Base-by-base conservation (phyloP, 2,113 vertebrate genomes). In the Xyrauchen texanus region DNA sequence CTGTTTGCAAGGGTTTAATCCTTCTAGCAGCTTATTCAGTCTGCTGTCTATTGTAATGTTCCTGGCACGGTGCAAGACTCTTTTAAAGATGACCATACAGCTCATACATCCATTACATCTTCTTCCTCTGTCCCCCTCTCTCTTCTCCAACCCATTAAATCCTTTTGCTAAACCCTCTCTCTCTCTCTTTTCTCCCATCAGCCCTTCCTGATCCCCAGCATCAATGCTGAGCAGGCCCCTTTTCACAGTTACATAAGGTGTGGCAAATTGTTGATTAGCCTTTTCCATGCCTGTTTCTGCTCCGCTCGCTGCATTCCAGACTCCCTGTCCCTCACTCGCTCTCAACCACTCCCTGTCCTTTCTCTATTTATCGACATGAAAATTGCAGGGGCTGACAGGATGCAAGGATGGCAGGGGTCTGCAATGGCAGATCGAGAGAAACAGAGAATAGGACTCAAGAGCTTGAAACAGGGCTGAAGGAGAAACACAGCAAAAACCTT, bases 241-340 rank as follows among this genome's bases (percentile, higher is more conserved):
- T 87, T 77, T 84, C 84, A 86, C 78, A 85, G 81, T 89, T 89
- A 88, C 83, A 86, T 86, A 88, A 89, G 83, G 89, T 90, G 89
- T 89, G 89, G 87, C 88, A 90, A 92, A 91, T 92, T 90, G 88
- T 88, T 89, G 89, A 91, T 90, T 90, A 91, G 85, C 89, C 88
- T 88, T 88, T 85, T 85, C 79, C 65, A 63, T 65, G 78, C 52
- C 82, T 86, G 84, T 82, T 84, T 86, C 83, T 73, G 80, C 82
- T 21, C 80, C 84, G n/a, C 44, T 84, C 83, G 84, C 86, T 82
- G 57, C 85, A 87, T 86, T 83, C 88, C 83, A 87, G 81, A 86
- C 85, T 61, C 80, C 81, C 88, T 81, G 85, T 75, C 77, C 81
- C 53, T 51, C 73, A 46, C 53, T 10, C n/a, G 13, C 78, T 70